These are phyloP conservation scores for Eriosoma lanigerum DNA, from an alignment of 1,140 invertebrate genomes.

Conservation along the genomic window DNA sequence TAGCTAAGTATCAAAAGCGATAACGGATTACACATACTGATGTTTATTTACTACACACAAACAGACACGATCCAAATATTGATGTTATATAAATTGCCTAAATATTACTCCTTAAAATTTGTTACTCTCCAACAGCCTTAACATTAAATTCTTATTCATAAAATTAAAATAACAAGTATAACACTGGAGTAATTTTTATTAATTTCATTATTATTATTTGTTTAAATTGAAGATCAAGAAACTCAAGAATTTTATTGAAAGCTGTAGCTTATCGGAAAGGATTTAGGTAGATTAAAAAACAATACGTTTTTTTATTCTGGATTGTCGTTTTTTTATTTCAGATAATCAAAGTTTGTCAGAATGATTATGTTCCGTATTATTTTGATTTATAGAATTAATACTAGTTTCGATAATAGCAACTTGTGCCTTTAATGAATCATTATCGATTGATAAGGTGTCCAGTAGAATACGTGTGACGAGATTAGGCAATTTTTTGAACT, in stretches of 20 bases:
- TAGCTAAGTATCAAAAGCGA: too few species aligned
- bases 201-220: too few species aligned
- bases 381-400: neutral
- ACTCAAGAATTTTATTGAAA: neutral
- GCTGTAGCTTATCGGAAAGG: neutral
- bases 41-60: too few species aligned
- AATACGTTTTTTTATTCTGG: conserved; percentile 1
- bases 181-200: too few species aligned
- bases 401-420: neutral
- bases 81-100: too few species aligned
- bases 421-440: neutral
- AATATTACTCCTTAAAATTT: too few species aligned
- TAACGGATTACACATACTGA: too few species aligned
- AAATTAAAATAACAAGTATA: too few species aligned
- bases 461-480: neutral
- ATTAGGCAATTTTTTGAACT: neutral
- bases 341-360: neutral
- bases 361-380: neutral
- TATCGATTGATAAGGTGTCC: neutral
- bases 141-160: too few species aligned
- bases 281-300: neutral
- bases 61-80: too few species aligned
- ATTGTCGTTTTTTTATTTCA: neutral
- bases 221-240: neutral
- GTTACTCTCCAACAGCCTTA: too few species aligned